Conservation (phyloP, 2,888 invertebrate genomes). For the Pasiphila rectangulata region DNA sequence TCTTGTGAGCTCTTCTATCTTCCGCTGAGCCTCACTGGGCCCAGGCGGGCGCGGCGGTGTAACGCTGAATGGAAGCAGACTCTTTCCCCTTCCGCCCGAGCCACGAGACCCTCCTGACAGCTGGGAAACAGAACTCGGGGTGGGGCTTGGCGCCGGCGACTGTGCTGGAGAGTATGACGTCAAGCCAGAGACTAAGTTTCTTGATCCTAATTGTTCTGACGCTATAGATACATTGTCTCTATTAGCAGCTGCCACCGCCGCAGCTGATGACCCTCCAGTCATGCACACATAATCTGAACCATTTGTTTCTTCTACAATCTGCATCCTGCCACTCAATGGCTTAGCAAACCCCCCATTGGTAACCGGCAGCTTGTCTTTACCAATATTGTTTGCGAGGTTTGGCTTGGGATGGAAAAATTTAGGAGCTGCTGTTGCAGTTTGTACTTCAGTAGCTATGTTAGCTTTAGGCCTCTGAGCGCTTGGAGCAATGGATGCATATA, state of each 20-base stretch:
- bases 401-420: slow-evolving; percentile 81
- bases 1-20: slow-evolving; percentile 94
- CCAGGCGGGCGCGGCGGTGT: slow-evolving; percentile 93
- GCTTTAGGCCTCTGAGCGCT: slow-evolving; percentile 79
- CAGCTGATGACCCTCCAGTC: slow-evolving; percentile 85
- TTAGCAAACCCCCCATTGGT: slow-evolving; percentile 64
- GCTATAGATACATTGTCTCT: slow-evolving; percentile 65
- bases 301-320: slow-evolving; percentile 85
- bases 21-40: slow-evolving; percentile 95
- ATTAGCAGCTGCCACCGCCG: slow-evolving; percentile 68
- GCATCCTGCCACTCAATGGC: slow-evolving; percentile 60
- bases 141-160: slow-evolving; percentile 83
- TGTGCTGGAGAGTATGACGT: slow-evolving; percentile 77
- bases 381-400: slow-evolving; percentile 80
- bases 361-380: slow-evolving; percentile 58
- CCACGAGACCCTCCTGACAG: slow-evolving; percentile 82
- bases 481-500: slow-evolving; percentile 77
- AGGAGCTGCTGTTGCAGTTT: slow-evolving; percentile 73
- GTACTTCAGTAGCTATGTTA: slow-evolving; percentile 79
- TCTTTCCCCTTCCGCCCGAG: slow-evolving; percentile 81
- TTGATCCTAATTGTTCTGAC: slow-evolving; percentile 63
- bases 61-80: slow-evolving; percentile 91
- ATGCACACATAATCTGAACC: slow-evolving; percentile 91
- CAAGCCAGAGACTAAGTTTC: slow-evolving; percentile 67
- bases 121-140: slow-evolving; percentile 82